Base-by-base conservation (phyloP, 2,797 vertebrate genomes). In the Pangasius sanitwongsei region DNA sequence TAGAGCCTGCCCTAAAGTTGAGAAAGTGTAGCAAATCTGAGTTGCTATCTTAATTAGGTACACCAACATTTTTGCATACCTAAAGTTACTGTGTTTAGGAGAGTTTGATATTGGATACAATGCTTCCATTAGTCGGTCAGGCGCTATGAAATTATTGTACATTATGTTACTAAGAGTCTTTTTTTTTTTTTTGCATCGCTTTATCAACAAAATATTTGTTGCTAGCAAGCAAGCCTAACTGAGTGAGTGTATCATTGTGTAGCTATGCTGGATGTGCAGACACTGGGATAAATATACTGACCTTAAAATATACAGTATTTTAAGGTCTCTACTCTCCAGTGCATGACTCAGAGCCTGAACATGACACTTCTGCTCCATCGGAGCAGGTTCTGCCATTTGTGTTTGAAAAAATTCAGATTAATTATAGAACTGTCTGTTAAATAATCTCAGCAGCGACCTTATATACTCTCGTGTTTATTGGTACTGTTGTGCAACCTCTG, bases 271-370 rank as follows among this genome's bases (percentile, higher is more conserved):
- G 41, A 55, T 88, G 87, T 67, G 67, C 84, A 86, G 88, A 81
- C 87, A 31, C 53, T 67, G 83, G 50, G 90, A 87, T 92, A 92
- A 89, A 92, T 86, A 91, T 91, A 92, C 65, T 82, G 82, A 23
- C 55, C 77, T 55, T 53, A 87, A 57, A 89, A 25, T 81, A 78
- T 57, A 70, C 48, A 11, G 81, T 87, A 87, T 92, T 89, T 92
- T 92, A 87, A 90, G 57, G 61, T 89, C 89, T 72, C 85, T 72
- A 48, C 86, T 57, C 44, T 84, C 74, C 74, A 89, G 75, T 69
- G 28, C 28, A 89, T 91, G 89, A 82, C 86, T 91, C 74, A 70
- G 70, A 86, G 50, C 50, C 85, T 89, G 61, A 90, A 89, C 65
- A 84, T 75, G 87, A 88, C 90, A 85, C 65, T 85, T 70, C 53